phyloP scores from a whole-genome alignment of 2,797 vertebrate genomes.

The Semotilus atromaculatus region DNA sequence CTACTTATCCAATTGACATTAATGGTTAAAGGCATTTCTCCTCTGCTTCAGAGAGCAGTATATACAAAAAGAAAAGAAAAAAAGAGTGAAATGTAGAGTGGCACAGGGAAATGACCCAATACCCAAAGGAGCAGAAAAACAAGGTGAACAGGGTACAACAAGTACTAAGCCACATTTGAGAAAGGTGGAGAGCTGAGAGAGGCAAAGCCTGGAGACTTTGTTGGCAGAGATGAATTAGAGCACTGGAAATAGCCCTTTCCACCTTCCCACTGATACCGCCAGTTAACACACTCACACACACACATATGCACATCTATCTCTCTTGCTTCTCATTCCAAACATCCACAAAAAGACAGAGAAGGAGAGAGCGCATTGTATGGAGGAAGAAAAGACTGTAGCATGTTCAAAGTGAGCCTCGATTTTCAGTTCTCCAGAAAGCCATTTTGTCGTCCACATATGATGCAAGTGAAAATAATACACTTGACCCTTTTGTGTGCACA shows the following conservation, averaged over 20 bases:
- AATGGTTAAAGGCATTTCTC: constrained; percentile 53
- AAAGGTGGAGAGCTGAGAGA: constrained; percentile 62
- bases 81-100: constrained; percentile 47
- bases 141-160: constrained; percentile 70
- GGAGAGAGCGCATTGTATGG: constrained; percentile 72
- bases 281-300: constrained; percentile 65
- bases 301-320: constrained; percentile 48
- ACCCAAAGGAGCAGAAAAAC: constrained; percentile 60
- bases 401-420: constrained; percentile 79
- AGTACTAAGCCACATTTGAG: constrained; percentile 64
- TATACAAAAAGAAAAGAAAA: constrained; percentile 17
- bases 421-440: constrained; percentile 79
- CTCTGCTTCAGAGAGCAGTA: constrained; percentile 49
- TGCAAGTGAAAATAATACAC: constrained; percentile 84
- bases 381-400: constrained; percentile 70
- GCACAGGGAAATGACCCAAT: constrained; percentile 53
- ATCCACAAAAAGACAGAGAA: constrained; percentile 66
- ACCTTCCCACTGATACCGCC: constrained; percentile 71
- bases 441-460: constrained; percentile 79
- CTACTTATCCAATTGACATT: constrained; percentile 53
- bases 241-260: constrained; percentile 75
- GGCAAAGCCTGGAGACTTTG: constrained; percentile 68
- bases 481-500: constrained; percentile 86
- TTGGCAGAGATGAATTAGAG: constrained; percentile 85
- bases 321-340: constrained; percentile 68